Conservation (phyloP, 2,888 invertebrate genomes). For the Heliconius ethilla region DNA sequence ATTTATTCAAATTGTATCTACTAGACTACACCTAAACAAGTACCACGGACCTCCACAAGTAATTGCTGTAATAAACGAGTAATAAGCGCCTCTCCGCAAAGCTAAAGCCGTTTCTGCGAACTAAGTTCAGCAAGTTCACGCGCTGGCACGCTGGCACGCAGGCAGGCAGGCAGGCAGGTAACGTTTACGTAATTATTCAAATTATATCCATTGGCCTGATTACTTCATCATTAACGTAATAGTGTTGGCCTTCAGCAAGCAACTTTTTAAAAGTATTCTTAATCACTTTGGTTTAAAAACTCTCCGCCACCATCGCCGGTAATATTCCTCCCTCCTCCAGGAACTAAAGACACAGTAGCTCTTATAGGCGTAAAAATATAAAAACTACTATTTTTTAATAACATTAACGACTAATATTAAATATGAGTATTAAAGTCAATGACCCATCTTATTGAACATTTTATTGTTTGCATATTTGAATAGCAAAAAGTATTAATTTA, state of each 20-base stretch:
- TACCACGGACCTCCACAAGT: not conserved
- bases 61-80: not conserved
- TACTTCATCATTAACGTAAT: slow-evolving; percentile 20
- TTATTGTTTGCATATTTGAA: not conserved
- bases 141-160: not conserved
- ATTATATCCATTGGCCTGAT: slow-evolving; percentile 27
- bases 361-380: not conserved
- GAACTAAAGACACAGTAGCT: not conserved
- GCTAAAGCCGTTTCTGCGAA: not conserved
- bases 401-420: not conserved
- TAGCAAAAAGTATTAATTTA: not conserved
- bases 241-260: slow-evolving; percentile 13
- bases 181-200: slow-evolving; percentile 17
- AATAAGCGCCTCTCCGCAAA: not conserved
- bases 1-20: not conserved
- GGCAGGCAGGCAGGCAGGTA: not conserved
- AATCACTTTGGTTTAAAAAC: slow-evolving; percentile 3
- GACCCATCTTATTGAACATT: not conserved
- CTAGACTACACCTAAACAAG: slow-evolving; percentile 1
- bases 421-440: slow-evolving; percentile 13
- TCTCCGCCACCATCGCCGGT: slow-evolving; percentile 6
- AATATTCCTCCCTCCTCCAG: not conserved
- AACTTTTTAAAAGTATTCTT: slow-evolving; percentile 23
- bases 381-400: not conserved
- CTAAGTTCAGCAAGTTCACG: slow-evolving; percentile 13